Percentiles rank a stretch among this genome's conserved stretches.
Conservation (phyloP, 2,888 invertebrate species). For the Glyphotaelius pellucidus region DNA sequence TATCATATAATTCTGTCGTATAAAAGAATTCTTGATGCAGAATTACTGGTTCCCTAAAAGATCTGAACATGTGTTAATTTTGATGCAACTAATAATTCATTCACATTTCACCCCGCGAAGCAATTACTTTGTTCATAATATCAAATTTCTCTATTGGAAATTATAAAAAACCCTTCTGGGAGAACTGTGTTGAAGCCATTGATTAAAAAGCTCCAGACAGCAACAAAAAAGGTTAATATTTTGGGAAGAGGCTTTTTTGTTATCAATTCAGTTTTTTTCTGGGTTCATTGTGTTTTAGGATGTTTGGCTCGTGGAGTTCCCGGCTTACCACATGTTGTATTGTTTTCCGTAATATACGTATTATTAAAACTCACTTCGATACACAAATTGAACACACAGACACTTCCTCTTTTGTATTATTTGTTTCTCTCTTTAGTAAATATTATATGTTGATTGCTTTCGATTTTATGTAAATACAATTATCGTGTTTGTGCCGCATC, state of each 20-base stretch:
- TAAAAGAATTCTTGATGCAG: too few relatives aligned
- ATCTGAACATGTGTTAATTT: not conserved
- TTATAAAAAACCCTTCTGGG: not conserved
- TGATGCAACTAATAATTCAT: not conserved
- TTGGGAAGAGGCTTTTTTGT: not conserved
- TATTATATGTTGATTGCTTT: not conserved
- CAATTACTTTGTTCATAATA: not conserved
- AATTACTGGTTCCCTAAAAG: too few relatives aligned
- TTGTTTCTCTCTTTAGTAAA: not conserved
- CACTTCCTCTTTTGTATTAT: not conserved
- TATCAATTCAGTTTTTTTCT: not conserved
- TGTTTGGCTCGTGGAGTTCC: not conserved
- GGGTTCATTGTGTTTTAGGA: not conserved
- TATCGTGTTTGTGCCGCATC: not conserved
- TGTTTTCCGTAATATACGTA: not conserved
- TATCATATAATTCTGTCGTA: too few relatives aligned
- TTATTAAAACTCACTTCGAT: not conserved
- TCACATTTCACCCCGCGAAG: not conserved
- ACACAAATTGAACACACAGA: not conserved
- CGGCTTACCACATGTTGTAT: not conserved
- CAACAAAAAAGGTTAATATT: not conserved
- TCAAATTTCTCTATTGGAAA: not conserved
- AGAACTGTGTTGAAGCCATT: not conserved
- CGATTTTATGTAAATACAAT: not conserved
- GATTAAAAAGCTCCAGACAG: not conserved